Conservation (phyloP, 2,113 vertebrate species). For the Anas platyrhynchos region DNA sequence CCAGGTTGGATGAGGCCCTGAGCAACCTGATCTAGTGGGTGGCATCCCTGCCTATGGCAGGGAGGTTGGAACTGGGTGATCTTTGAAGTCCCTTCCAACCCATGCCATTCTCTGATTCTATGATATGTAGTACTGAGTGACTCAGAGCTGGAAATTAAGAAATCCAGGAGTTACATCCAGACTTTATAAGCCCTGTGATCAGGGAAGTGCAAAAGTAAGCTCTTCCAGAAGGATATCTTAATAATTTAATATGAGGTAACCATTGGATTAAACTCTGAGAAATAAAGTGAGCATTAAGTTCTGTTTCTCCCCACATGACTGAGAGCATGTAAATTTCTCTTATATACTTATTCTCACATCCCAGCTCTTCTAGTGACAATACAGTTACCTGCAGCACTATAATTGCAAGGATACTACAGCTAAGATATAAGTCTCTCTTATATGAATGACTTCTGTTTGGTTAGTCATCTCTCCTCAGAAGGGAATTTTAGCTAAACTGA, state of each 20-base stretch:
- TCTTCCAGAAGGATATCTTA: background rate
- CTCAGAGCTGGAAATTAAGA: background rate
- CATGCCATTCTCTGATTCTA: no score
- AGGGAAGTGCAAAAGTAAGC: background rate
- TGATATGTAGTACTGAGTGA: background rate
- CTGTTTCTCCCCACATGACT: background rate
- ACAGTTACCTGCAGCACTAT: background rate
- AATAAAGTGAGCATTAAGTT: background rate
- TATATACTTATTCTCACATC: fast-evolving
- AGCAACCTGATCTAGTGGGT: no score
- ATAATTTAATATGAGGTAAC: background rate
- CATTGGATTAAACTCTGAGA: background rate
- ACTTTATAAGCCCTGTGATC: background rate
- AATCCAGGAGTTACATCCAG: background rate
- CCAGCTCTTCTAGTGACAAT: background rate
- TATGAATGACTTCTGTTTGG: background rate
- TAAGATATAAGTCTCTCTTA: background rate
- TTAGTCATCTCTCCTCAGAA: background rate
- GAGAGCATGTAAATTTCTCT: background rate
- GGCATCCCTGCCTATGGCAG: no score
- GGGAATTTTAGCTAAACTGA: background rate
- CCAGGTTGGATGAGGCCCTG: no score
- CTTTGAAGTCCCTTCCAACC: no score
- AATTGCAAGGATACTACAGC: background rate
- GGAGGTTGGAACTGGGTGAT: no score